phyloP scores from a whole-genome alignment of 2,888 invertebrate genomes.

The Tipula vernalis region DNA sequence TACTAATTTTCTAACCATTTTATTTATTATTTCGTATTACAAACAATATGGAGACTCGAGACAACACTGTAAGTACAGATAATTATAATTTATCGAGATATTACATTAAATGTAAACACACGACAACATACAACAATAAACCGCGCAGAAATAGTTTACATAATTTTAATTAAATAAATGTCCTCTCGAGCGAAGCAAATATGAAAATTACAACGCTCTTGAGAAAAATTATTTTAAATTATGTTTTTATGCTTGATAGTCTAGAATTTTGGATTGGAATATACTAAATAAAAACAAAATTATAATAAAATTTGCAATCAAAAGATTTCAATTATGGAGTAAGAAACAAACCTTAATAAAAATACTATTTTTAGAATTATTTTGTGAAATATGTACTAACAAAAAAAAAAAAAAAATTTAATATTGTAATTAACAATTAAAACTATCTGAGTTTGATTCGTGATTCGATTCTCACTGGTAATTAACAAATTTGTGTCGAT shows the following conservation, averaged over 20 bases:
- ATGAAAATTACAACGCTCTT: background rate
- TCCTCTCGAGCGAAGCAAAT: background rate
- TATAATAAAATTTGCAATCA: background rate
- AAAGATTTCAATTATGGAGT: background rate
- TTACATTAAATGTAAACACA: background rate
- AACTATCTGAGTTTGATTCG: background rate
- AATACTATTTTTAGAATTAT: background rate
- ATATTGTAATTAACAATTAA: too few species aligned
- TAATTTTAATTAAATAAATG: background rate
- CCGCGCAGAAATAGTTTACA: background rate
- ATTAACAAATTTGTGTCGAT: background rate
- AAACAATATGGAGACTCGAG: too few species aligned
- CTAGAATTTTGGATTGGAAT: too few species aligned
- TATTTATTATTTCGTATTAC: too few species aligned
- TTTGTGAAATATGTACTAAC: background rate
- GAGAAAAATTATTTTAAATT: background rate
- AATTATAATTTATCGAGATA: background rate
- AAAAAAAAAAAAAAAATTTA: background rate
- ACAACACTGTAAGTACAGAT: background rate
- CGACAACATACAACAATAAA: background rate
- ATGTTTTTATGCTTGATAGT: background rate
- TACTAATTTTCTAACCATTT: background rate
- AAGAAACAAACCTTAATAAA: background rate
- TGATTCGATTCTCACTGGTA: background rate
- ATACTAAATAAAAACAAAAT: background rate